phyloP scores from a whole-genome alignment of 2,797 vertebrate genomes.

The Potorous gilbertii region DNA sequence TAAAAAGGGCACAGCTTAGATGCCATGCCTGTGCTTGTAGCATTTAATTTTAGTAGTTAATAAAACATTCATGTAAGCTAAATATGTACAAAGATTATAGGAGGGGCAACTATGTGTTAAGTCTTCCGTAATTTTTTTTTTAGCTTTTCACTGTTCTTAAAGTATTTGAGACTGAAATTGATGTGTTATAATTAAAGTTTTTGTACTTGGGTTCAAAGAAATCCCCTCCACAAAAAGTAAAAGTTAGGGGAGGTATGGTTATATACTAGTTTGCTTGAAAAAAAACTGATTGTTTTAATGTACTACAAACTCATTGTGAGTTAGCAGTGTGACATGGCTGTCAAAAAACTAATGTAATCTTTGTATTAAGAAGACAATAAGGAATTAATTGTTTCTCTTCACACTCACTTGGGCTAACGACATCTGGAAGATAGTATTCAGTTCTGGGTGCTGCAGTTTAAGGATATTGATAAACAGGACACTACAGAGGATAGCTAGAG shows the following conservation, averaged over 20 bases:
- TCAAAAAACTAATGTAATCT: not conserved
- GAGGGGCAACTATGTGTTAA: constrained; percentile 14
- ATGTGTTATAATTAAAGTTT: not conserved
- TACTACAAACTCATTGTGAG: not conserved
- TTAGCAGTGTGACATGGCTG: not conserved
- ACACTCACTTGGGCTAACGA: not conserved
- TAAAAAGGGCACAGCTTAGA: not conserved
- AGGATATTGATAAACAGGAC: not conserved
- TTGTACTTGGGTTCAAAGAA: not conserved
- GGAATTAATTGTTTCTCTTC: not conserved
- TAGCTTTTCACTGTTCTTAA: not conserved
- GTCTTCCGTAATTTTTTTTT: not conserved
- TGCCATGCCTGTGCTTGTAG: not conserved
- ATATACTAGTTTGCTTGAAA: not conserved
- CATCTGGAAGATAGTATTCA: not conserved
- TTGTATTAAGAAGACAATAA: not conserved
- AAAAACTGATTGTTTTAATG: not conserved
- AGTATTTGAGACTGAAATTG: constrained; percentile 35
- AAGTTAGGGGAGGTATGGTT: not conserved
- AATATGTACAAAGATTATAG: constrained; percentile 1
- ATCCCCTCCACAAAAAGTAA: not conserved
- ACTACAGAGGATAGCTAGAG: not conserved
- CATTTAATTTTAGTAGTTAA: not conserved
- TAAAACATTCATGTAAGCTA: not conserved
- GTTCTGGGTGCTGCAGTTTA: not conserved